A percentile compares a stretch with the other conserved stretches of the same genome.
Evolutionary conservation across 2,888 invertebrate species (phyloP).

Genomic region (Hoplodrina blanda): DNA sequence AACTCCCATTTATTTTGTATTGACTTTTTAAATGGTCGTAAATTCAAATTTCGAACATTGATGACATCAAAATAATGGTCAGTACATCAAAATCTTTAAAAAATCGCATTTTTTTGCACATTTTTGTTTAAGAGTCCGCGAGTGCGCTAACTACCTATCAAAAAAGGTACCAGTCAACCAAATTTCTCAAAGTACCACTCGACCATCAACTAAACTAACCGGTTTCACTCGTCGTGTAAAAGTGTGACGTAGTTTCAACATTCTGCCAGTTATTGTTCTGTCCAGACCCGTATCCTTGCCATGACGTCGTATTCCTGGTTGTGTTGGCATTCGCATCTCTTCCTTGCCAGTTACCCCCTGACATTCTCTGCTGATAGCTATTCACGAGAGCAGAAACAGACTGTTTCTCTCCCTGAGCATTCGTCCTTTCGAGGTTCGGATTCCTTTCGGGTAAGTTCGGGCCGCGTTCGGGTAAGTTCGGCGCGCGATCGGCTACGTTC

Average conservation of each 20-base stretch:
- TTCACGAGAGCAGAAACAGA: slow-evolving; percentile 85
- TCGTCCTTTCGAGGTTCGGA: slow-evolving; percentile 43
- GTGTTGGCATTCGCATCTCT: slow-evolving; percentile 72
- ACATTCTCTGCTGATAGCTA: slow-evolving; percentile 85
- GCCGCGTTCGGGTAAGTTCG: slow-evolving; percentile 74
- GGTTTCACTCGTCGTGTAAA: slow-evolving; percentile 84
- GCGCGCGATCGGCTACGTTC: slow-evolving; percentile 68
- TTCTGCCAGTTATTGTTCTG: slow-evolving; percentile 81
- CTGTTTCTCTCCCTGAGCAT: slow-evolving; percentile 69
- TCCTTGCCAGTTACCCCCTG: slow-evolving; percentile 71
- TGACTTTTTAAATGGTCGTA: too few species aligned
- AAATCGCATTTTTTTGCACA: too few species aligned
- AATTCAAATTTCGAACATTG: too few species aligned
- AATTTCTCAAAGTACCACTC: slow-evolving; percentile 32
- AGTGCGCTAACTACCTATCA: too few species aligned
- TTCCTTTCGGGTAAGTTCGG: slow-evolving; percentile 67
- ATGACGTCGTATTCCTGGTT: slow-evolving; percentile 45
- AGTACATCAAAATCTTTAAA: background rate
- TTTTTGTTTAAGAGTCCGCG: too few species aligned
- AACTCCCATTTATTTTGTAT: background rate
- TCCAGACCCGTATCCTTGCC: slow-evolving; percentile 61
- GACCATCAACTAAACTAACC: slow-evolving; percentile 78
- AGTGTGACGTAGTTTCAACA: slow-evolving; percentile 81
- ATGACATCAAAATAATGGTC: background rate
- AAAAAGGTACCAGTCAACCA: slow-evolving; percentile 19